A percentile compares a stretch with the other conserved stretches of the same genome.
Evolutionary conservation across 2,888 invertebrate genomes (phyloP).

Genomic region (Baronia brevicornis): DNA sequence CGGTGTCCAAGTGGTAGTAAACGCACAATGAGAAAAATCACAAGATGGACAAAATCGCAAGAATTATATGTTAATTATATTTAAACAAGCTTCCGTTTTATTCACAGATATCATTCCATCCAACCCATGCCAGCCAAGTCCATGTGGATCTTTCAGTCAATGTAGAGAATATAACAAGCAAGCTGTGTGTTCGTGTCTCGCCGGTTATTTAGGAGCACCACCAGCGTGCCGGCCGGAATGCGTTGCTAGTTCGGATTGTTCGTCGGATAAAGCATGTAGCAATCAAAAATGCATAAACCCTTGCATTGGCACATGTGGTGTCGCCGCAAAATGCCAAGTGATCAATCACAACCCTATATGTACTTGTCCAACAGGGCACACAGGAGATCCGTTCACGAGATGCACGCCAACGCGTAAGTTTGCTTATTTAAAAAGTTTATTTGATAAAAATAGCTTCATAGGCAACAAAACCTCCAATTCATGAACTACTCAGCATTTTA

Average conservation of each 20-base stretch:
- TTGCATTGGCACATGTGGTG: slow-evolving; percentile 86
- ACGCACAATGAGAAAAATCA: too few species aligned
- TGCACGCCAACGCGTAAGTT: slow-evolving; percentile 72
- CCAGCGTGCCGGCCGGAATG: slow-evolving; percentile 84
- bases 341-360: slow-evolving; percentile 86
- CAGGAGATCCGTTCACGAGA: slow-evolving; percentile 82
- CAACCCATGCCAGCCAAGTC: slow-evolving; percentile 78
- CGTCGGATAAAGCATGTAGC: slow-evolving; percentile 80
- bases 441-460: too few species aligned
- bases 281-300: slow-evolving; percentile 84
- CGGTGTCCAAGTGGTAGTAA: too few species aligned
- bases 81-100: too few species aligned
- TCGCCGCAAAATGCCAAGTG: slow-evolving; percentile 82
- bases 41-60: too few species aligned
- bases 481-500: too few species aligned
- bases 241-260: slow-evolving; percentile 82
- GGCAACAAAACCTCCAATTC: too few species aligned
- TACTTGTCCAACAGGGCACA: slow-evolving; percentile 77
- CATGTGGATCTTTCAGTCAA: slow-evolving; percentile 79
- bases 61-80: neutral
- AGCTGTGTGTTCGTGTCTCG: slow-evolving; percentile 81
- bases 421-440: too few species aligned
- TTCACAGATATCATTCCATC: slow-evolving; percentile 49
- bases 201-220: slow-evolving; percentile 78
- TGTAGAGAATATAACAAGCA: slow-evolving; percentile 77